These are phyloP conservation scores for Drosophila engyochracea DNA, from an alignment of 2,888 invertebrate species.

Conservation along the genomic window DNA sequence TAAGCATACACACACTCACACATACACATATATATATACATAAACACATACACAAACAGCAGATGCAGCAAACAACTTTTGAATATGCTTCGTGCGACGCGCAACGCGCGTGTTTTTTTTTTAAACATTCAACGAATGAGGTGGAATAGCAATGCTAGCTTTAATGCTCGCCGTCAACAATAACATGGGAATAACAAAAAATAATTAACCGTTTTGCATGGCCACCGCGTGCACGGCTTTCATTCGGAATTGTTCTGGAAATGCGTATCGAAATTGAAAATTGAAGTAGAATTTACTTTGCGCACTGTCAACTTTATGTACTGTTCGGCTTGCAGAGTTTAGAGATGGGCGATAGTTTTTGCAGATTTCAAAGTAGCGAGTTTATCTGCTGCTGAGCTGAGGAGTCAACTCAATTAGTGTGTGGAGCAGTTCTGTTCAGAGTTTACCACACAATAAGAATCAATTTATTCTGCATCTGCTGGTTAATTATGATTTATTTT, in stretches of 20 bases:
- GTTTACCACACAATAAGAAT: not conserved
- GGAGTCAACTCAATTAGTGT: not conserved
- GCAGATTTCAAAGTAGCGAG: slow-evolving; percentile 3
- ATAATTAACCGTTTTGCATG: slow-evolving; percentile 7
- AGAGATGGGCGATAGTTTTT: slow-evolving; percentile 36
- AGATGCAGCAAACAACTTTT: slow-evolving; percentile 55
- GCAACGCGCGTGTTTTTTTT: slow-evolving; percentile 67
- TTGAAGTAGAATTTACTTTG: slow-evolving; percentile 60
- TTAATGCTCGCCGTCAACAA: slow-evolving; percentile 7
- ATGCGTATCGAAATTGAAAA: slow-evolving; percentile 42
- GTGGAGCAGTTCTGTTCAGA: slow-evolving; percentile 31
- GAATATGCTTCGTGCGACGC: slow-evolving; percentile 58
- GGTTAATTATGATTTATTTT: not conserved
- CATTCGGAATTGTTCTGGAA: slow-evolving; percentile 21
- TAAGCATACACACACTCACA: slow-evolving; percentile 34
- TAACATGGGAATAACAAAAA: slow-evolving; percentile 16
- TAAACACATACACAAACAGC: slow-evolving; percentile 14
- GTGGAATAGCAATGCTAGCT: slow-evolving; percentile 5
- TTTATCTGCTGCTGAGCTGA: not conserved
- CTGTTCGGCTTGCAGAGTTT: slow-evolving; percentile 40
- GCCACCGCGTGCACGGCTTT: slow-evolving; percentile 8
- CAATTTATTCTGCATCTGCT: not conserved
- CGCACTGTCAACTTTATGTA: slow-evolving; percentile 68
- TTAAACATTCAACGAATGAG: slow-evolving; percentile 43
- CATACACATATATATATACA: not conserved